Conservation (phyloP, 2,888 invertebrate species). For the Eupelmus urozonus region DNA sequence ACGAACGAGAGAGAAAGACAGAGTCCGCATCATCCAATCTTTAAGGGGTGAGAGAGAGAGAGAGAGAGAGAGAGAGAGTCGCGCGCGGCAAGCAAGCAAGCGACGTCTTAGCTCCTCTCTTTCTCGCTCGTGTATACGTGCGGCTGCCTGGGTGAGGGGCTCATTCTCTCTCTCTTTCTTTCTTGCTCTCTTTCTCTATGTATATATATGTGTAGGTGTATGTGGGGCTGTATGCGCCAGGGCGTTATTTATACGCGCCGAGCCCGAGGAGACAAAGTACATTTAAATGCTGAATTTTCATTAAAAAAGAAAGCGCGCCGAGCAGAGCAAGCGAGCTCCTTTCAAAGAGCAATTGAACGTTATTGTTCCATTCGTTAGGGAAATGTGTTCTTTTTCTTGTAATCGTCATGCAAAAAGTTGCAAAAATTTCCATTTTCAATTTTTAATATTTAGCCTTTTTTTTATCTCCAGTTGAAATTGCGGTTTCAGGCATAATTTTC, state of each 20-base stretch:
- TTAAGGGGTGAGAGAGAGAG: conserved; percentile 50
- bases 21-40: conserved; percentile 57
- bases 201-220: conserved; percentile 12
- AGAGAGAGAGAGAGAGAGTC: conserved; percentile 46
- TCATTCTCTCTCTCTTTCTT: conserved; percentile 14
- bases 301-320: too few species aligned
- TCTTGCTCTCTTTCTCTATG: not conserved
- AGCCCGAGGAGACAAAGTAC: conserved; percentile 48
- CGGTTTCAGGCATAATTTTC: too few species aligned
- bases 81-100: too few species aligned
- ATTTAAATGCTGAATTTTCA: conserved; percentile 58
- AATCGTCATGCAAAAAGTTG: too few species aligned
- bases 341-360: conserved; percentile 13
- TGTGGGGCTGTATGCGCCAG: not conserved
- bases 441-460: too few species aligned
- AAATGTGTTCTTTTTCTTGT: not conserved
- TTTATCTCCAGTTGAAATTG: too few species aligned
- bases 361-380: conserved; percentile 20
- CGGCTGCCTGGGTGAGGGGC: too few species aligned
- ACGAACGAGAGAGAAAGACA: conserved; percentile 27
- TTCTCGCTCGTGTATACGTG: too few species aligned
- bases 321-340: too few species aligned
- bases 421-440: too few species aligned
- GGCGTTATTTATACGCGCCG: conserved; percentile 44
- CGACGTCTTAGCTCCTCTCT: conserved; percentile 40